These are phyloP conservation scores for Himalopsyche japonica DNA, from an alignment of 2,888 invertebrate genomes.

Conservation along the genomic window DNA sequence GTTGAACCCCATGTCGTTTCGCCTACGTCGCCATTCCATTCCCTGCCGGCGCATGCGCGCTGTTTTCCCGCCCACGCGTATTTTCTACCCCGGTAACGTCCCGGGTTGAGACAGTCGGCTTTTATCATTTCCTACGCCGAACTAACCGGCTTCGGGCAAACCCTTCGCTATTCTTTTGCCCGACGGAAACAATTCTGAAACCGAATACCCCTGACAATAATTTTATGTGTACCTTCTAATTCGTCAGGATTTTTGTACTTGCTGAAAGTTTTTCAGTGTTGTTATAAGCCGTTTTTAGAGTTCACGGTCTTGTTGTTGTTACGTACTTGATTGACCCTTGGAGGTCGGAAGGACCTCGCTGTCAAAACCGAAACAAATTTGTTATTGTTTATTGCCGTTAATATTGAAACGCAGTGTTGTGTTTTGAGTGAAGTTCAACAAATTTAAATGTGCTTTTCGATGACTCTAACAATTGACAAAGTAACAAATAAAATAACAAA, in stretches of 20 bases:
- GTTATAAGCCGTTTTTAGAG: neutral
- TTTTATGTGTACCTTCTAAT: neutral
- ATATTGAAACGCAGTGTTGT: neutral
- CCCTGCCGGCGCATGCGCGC: conserved; percentile 19
- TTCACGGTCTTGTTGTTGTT: neutral
- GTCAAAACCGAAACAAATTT: neutral
- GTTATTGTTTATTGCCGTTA: neutral
- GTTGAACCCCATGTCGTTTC: conserved; percentile 18
- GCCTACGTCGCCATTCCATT: conserved; percentile 10
- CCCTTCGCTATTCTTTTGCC: neutral
- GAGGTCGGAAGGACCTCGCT: conserved; percentile 6
- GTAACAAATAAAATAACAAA: neutral
- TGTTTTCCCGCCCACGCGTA: conserved; percentile 32
- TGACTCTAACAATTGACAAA: neutral
- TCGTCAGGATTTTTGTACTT: neutral
- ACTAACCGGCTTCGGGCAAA: neutral
- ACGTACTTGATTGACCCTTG: neutral
- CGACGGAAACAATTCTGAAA: neutral
- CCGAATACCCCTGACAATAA: too few relatives aligned
- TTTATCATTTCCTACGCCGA: neutral
- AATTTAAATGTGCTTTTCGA: neutral
- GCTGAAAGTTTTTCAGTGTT: neutral
- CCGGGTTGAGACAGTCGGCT: neutral
- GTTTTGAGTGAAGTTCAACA: neutral
- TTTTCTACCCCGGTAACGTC: neutral